Evolutionary conservation across 2,888 invertebrate species (phyloP).

Genomic region (Elaeidobius kamerunicus): DNA sequence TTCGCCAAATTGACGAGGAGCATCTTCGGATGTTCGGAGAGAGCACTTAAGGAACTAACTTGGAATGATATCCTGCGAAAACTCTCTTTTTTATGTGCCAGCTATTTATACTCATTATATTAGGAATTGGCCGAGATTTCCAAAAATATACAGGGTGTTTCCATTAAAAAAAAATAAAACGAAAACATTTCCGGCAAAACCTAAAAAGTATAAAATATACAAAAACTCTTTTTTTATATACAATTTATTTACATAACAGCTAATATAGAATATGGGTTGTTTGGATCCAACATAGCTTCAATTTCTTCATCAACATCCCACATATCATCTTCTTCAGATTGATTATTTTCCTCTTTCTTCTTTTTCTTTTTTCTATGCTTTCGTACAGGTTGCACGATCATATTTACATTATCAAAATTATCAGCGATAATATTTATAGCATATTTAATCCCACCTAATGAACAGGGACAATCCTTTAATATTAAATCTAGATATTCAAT

Average conservation of each 20-base stretch:
- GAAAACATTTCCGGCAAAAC: too few species aligned
- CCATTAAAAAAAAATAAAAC: too few species aligned
- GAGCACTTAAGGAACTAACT: too few species aligned
- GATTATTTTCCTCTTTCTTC: conserved; percentile 14
- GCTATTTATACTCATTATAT: too few species aligned
- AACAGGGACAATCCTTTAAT: conserved; percentile 32
- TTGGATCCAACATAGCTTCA: conserved; percentile 36
- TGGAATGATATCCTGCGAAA: too few species aligned
- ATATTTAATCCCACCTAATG: conserved; percentile 14
- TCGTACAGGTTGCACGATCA: background rate
- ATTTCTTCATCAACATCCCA: conserved; percentile 24
- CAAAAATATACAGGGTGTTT: too few species aligned
- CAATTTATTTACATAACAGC: conserved; percentile 30
- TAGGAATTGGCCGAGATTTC: too few species aligned
- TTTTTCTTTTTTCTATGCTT: conserved; percentile 27
- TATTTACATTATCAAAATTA: background rate
- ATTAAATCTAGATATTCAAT: conserved; percentile 35
- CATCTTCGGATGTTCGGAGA: too few species aligned
- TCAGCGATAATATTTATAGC: conserved; percentile 3
- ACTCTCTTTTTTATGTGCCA: too few species aligned
- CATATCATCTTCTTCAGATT: conserved; percentile 6
- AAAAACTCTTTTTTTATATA: too few species aligned
- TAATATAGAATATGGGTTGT: conserved; percentile 42
- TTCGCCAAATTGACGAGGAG: too few species aligned
- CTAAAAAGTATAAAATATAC: too few species aligned